Base-by-base conservation (phyloP, 2,888 invertebrate species). In the Dendrolimus pini region DNA sequence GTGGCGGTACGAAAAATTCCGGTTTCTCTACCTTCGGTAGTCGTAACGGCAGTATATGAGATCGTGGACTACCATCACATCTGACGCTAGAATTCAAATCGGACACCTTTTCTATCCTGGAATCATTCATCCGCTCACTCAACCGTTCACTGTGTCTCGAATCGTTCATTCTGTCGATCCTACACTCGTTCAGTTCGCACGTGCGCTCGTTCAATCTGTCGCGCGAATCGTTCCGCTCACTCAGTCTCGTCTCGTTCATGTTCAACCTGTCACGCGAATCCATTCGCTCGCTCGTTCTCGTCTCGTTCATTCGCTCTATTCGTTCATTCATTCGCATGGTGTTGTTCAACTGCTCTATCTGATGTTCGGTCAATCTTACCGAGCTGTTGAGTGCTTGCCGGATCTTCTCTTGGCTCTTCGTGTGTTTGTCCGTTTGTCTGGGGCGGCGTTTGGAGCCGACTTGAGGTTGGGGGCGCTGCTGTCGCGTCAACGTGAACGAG, bases 391-490 rank as follows among this genome's bases (percentile, higher is more conserved):
- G 58, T 41, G 58, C 79, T 64, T 52, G 79, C 7, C 82, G 69
- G 41, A 80, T 64, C 70, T 85, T 86, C 7, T 85, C 85, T 60
- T 78, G 77, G n/a, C 65, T 75, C 57, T 82, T 82, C n/a, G 62
- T 60, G 59, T 83, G 83, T 71, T 85, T 87, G 41, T 85, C 84
- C 1, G 68, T 59, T 54, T 82, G 80, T 57, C 86, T 63, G 0
- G 85, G 85, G 13, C 89, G 71, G 1, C 90, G 73, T 62, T 89
- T 90, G 7, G 87, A 85, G 1, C 87, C 84, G 1, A 82, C 80
- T 63, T 89, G 89, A 0, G 89, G 88, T 57, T 89, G 89, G 0
- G 87, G 89, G 7, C 89, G 78, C 63, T 87, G 90, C 56, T 86
- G 87, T 9, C 90, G 75, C 1, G 89, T 86, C 0, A 89, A 68